Percentiles rank a stretch among this genome's conserved stretches.
Evolutionary conservation across 1,140 invertebrate genomes (phyloP).

Genomic region (Chironomus striatipennis): DNA sequence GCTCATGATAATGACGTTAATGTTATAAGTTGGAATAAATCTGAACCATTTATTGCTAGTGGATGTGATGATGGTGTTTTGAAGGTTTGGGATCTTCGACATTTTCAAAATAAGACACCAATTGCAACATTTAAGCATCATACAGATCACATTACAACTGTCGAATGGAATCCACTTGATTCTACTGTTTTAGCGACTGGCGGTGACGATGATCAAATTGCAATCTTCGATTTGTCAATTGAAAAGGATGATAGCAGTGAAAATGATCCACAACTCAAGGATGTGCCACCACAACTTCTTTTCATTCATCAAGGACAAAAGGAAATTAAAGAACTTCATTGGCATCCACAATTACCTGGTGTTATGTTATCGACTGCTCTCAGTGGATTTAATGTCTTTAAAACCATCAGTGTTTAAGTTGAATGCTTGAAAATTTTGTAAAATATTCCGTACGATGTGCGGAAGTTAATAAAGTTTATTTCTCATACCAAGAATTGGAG

Average conservation of each 20-base stretch:
- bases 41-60: slow-evolving; percentile 83
- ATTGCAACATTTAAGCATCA: slow-evolving; percentile 94
- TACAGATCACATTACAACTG: slow-evolving; percentile 80
- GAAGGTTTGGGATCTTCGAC: slow-evolving; percentile 91
- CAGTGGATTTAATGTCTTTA: slow-evolving; percentile 94
- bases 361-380: slow-evolving; percentile 89
- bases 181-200: slow-evolving; percentile 86
- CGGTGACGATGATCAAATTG: slow-evolving; percentile 93
- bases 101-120: slow-evolving; percentile 70
- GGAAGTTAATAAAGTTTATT: no score
- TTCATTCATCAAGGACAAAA: slow-evolving; percentile 98
- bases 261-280: slow-evolving; percentile 43
- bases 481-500: no score
- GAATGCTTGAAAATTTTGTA: no score
- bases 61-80: slow-evolving; percentile 94
- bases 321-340: slow-evolving; percentile 97
- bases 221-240: slow-evolving; percentile 92
- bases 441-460: no score
- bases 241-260: slow-evolving; percentile 63
- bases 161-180: slow-evolving; percentile 95
- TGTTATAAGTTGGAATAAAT: slow-evolving; percentile 94
- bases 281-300: slow-evolving; percentile 87
- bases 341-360: slow-evolving; percentile 94
- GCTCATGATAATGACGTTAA: slow-evolving; percentile 92
- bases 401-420: slow-evolving; percentile 90